Evolutionary conservation across 2,888 invertebrate species (phyloP).

Genomic region (Lycaena phlaeas): DNA sequence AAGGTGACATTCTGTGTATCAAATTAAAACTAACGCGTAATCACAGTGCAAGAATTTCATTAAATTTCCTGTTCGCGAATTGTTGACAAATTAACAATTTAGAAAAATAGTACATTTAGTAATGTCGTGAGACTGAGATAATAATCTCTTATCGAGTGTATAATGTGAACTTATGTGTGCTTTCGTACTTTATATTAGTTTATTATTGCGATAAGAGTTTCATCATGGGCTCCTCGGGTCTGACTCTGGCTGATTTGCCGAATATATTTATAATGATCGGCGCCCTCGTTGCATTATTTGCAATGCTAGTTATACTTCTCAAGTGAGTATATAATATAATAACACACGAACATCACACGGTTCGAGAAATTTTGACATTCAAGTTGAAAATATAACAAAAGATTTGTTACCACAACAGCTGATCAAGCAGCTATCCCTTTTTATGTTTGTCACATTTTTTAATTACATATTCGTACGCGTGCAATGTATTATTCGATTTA

Average conservation of each 20-base stretch:
- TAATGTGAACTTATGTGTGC: constrained; percentile 41
- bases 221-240: constrained; percentile 57
- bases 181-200: constrained; percentile 29
- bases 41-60: constrained; percentile 26
- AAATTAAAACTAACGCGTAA: constrained; percentile 10
- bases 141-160: constrained; percentile 20
- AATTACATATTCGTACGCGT: no score
- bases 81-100: constrained; percentile 21
- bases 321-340: constrained; percentile 64
- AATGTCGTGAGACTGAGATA: constrained; percentile 19
- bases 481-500: no score
- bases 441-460: no score
- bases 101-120: constrained; percentile 25
- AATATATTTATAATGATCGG: constrained; percentile 84
- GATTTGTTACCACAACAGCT: no score
- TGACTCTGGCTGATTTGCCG: constrained; percentile 81
- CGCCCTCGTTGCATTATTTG: constrained; percentile 80
- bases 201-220: constrained; percentile 33
- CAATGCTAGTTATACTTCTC: constrained; percentile 82
- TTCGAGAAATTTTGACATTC: no score
- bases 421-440: no score
- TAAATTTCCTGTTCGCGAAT: constrained; percentile 13
- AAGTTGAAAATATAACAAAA: no score
- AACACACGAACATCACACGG: neutral
- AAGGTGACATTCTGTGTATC: neutral